Evolutionary conservation across 2,888 invertebrate species (phyloP).

Genomic region (Drosophila peninsularis): DNA sequence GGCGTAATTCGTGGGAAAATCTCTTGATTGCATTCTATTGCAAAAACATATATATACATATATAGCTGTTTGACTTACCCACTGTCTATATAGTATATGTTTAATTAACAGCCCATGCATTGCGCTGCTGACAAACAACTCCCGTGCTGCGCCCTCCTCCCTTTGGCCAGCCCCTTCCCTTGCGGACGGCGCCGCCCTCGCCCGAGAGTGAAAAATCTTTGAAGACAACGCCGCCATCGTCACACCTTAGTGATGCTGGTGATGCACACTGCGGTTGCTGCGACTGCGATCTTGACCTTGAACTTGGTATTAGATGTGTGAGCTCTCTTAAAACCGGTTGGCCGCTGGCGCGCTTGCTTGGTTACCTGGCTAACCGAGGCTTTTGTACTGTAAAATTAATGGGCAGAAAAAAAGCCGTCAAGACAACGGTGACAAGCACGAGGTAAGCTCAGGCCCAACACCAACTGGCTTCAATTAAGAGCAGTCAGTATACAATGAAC

Average conservation of each 20-base stretch:
- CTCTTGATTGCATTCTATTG: slow-evolving; percentile 61
- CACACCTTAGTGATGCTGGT: slow-evolving; percentile 66
- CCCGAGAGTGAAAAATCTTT: slow-evolving; percentile 47
- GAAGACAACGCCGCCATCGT: slow-evolving; percentile 60
- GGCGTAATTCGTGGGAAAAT: slow-evolving; percentile 73
- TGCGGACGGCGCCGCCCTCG: slow-evolving; percentile 18
- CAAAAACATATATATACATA: background rate
- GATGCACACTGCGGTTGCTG: slow-evolving; percentile 40
- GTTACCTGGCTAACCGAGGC: slow-evolving; percentile 33
- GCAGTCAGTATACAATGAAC: slow-evolving; percentile 11
- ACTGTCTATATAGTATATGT: slow-evolving; percentile 19
- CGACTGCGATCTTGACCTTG: slow-evolving; percentile 66
- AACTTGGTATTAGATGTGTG: slow-evolving; percentile 79
- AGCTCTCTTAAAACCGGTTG: slow-evolving; percentile 63
- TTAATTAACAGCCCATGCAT: slow-evolving; percentile 57
- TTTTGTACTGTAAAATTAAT: slow-evolving; percentile 69
- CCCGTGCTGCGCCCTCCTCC: background rate
- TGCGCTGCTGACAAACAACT: slow-evolving; percentile 38
- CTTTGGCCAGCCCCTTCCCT: slow-evolving; percentile 1
- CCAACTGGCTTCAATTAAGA: slow-evolving; percentile 26
- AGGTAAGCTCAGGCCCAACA: slow-evolving; percentile 26
- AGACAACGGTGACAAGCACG: slow-evolving; percentile 64
- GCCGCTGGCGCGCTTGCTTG: slow-evolving; percentile 5
- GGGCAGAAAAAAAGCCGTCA: slow-evolving; percentile 40
- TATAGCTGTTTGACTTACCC: slow-evolving; percentile 54